Conservation (phyloP, 2,797 vertebrate genomes). For the Erethizon dorsatum region DNA sequence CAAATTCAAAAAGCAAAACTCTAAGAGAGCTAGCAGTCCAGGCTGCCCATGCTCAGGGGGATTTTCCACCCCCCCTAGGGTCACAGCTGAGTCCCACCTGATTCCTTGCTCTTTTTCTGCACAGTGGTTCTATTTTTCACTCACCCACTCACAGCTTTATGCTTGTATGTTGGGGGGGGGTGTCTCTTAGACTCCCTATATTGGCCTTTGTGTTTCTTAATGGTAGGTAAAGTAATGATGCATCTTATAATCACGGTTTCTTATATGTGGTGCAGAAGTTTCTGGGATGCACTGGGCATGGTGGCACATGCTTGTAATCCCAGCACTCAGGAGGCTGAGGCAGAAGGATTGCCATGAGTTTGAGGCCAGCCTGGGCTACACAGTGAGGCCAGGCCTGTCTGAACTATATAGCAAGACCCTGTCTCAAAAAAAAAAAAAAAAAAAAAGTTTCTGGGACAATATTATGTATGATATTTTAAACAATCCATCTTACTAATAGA, state of each 20-base stretch:
- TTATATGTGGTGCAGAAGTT: slow-evolving; percentile 24
- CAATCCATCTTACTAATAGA: not conserved
- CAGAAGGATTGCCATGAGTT: not conserved
- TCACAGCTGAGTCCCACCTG: not conserved
- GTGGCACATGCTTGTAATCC: not conserved
- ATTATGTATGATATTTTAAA: slow-evolving; percentile 42
- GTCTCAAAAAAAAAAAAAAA: too few relatives aligned
- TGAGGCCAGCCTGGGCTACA: too few relatives aligned
- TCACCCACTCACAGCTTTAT: not conserved
- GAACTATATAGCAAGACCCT: too few relatives aligned
- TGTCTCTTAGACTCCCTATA: not conserved
- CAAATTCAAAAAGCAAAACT: not conserved
- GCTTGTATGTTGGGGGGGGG: rapidly evolving
- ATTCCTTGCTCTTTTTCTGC: not conserved
- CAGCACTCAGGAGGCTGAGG: not conserved
- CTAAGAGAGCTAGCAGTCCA: not conserved
- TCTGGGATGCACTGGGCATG: not conserved
- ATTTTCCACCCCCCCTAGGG: not conserved
- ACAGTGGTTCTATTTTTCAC: not conserved
- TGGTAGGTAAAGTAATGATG: not conserved
- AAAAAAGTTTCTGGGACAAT: not conserved
- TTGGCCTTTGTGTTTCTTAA: slow-evolving; percentile 10
- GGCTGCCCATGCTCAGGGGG: not conserved
- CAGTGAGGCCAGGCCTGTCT: too few relatives aligned
- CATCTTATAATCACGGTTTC: not conserved